These are phyloP conservation scores for Oeneis ivallda DNA, from an alignment of 2,888 invertebrate species.

Conservation along the genomic window DNA sequence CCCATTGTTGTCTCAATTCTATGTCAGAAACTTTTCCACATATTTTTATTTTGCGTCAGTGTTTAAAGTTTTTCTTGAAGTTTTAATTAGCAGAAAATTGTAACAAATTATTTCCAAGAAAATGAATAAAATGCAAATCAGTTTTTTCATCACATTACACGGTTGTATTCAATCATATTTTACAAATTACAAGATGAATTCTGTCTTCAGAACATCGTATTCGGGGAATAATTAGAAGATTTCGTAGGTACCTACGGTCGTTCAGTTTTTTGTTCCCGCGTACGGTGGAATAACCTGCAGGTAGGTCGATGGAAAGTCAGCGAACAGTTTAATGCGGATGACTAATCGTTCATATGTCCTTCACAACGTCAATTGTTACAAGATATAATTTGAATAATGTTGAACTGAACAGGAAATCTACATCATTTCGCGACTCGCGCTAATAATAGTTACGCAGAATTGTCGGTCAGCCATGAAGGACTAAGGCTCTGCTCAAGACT, in stretches of 20 bases:
- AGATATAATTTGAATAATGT: slow-evolving; percentile 10
- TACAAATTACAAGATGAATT: slow-evolving; percentile 20
- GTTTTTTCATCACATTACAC: not conserved
- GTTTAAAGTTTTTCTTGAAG: not conserved
- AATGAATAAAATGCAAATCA: slow-evolving; percentile 8
- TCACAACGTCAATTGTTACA: slow-evolving; percentile 18
- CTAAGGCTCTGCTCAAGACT: too few species aligned
- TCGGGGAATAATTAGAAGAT: slow-evolving; percentile 51
- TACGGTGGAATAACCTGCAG: slow-evolving; percentile 71
- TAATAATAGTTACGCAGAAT: slow-evolving; percentile 3
- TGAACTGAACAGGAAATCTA: slow-evolving; percentile 9
- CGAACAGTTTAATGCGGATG: slow-evolving; percentile 55
- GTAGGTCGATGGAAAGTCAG: slow-evolving; percentile 74
- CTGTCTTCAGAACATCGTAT: slow-evolving; percentile 38
- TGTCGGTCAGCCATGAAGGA: not conserved
- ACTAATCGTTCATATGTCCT: slow-evolving; percentile 51
- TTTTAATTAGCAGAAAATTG: not conserved
- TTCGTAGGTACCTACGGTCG: slow-evolving; percentile 39
- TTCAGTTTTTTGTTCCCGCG: slow-evolving; percentile 64
- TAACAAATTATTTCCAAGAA: not conserved
- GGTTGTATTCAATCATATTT: slow-evolving; percentile 20
- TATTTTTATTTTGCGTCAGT: not conserved
- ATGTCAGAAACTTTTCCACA: not conserved
- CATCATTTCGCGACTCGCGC: not conserved
- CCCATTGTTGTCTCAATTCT: not conserved